A percentile compares a stretch with the other conserved stretches of the same genome.
Evolutionary conservation across 2,888 invertebrate species (phyloP).

Genomic region (Noctua fimbriata): DNA sequence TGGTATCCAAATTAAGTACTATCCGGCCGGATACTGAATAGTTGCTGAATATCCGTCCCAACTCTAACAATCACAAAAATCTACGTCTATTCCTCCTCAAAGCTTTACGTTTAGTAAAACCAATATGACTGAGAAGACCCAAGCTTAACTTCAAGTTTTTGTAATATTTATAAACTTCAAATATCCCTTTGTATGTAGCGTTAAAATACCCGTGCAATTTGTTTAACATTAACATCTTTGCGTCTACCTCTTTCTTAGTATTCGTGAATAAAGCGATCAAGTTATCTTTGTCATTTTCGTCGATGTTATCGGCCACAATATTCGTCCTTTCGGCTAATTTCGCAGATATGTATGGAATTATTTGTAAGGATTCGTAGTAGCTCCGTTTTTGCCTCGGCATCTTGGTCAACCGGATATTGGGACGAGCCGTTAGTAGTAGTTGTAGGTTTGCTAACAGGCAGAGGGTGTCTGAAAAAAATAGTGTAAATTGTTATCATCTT

Average conservation of each 20-base stretch:
- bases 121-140: conserved; percentile 7
- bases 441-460: conserved; percentile 14
- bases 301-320: neutral
- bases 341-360: neutral
- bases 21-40: conserved; percentile 10
- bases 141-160: conserved; percentile 1
- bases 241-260: conserved; percentile 44
- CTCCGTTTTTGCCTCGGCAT: neutral
- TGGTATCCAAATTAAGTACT: neutral
- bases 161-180: neutral
- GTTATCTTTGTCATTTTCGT: neutral
- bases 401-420: neutral
- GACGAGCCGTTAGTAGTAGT: neutral
- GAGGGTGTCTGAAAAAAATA: conserved; percentile 14
- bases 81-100: neutral
- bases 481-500: neutral
- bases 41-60: neutral
- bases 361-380: conserved; percentile 23
- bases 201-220: conserved; percentile 34
- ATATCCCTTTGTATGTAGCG: neutral
- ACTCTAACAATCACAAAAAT: neutral
- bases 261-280: conserved; percentile 10
- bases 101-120: neutral
- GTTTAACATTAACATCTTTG: conserved; percentile 16
- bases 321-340: neutral